Evolutionary conservation across 1,140 invertebrate species (phyloP).

Genomic region (Bradysia coprophila): DNA sequence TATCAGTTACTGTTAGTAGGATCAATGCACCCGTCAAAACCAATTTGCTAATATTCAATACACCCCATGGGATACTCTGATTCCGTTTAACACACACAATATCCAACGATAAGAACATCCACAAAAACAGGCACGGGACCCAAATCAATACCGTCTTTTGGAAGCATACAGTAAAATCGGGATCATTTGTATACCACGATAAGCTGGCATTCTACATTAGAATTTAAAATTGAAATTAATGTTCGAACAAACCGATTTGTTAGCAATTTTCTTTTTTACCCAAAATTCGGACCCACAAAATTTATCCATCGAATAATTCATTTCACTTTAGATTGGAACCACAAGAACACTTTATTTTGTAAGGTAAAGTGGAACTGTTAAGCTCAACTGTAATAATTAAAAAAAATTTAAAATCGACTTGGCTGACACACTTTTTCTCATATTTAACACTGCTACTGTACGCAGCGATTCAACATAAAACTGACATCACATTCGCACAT

Average conservation of each 20-base stretch:
- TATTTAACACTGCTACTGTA: no score
- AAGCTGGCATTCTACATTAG: slow-evolving; percentile 44
- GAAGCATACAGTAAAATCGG: slow-evolving; percentile 74
- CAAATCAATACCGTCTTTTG: slow-evolving; percentile 74
- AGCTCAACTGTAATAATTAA: no score
- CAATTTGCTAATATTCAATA: slow-evolving; percentile 59
- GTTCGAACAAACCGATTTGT: background rate
- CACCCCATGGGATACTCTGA: slow-evolving; percentile 63
- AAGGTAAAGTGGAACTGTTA: no score
- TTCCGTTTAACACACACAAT: slow-evolving; percentile 52
- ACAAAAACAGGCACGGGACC: slow-evolving; percentile 71
- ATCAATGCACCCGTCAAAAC: slow-evolving; percentile 42
- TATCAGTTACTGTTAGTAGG: slow-evolving; percentile 26
- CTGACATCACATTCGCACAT: no score
- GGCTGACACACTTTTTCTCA: no score
- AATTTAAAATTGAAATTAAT: slow-evolving; percentile 8
- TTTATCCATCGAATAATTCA: slow-evolving; percentile 24
- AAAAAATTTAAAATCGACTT: no score
- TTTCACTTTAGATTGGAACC: no score
- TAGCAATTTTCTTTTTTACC: slow-evolving; percentile 25
- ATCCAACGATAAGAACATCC: slow-evolving; percentile 57
- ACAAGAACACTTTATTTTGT: no score
- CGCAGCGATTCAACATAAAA: no score
- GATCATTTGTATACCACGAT: slow-evolving; percentile 63
- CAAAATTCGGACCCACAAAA: slow-evolving; percentile 42